phyloP scores from a whole-genome alignment of 2,888 invertebrate species.

The Dorcus parallelipipedus region DNA sequence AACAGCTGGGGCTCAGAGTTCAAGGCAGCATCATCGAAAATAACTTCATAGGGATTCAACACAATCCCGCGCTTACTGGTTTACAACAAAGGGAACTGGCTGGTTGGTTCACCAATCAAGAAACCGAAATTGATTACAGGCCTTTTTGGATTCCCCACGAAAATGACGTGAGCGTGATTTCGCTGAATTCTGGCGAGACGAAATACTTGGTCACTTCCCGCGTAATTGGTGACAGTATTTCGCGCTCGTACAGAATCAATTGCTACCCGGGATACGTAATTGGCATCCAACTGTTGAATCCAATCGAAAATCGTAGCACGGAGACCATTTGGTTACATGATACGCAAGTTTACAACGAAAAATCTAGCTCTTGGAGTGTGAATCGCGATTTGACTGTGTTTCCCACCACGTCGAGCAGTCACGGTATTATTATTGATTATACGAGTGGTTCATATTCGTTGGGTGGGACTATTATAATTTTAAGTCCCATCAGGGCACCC shows the following conservation, averaged over 20 bases:
- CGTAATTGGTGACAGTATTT: slow-evolving; percentile 55
- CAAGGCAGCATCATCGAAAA: slow-evolving; percentile 75
- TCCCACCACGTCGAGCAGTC: slow-evolving; percentile 83
- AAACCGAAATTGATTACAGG: slow-evolving; percentile 70
- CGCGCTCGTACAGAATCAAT: slow-evolving; percentile 59
- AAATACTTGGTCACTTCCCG: slow-evolving; percentile 76
- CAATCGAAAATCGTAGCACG: slow-evolving; percentile 82
- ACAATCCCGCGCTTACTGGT: slow-evolving; percentile 83
- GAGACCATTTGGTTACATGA: slow-evolving; percentile 81
- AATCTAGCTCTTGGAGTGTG: slow-evolving; percentile 71
- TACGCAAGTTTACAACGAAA: slow-evolving; percentile 63
- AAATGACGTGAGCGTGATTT: slow-evolving; percentile 55
- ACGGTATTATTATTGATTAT: slow-evolving; percentile 75
- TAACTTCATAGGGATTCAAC: slow-evolving; percentile 88
- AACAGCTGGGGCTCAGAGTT: slow-evolving; percentile 81
- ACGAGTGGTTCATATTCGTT: slow-evolving; percentile 73
- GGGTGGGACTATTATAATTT: slow-evolving; percentile 77
- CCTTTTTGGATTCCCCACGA: slow-evolving; percentile 69
- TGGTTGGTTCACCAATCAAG: slow-evolving; percentile 79
- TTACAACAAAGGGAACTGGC: slow-evolving; percentile 86
- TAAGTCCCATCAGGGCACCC: slow-evolving; percentile 72
- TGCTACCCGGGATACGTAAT: slow-evolving; percentile 82
- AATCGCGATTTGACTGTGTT: slow-evolving; percentile 84
- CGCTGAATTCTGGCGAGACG: slow-evolving; percentile 70
- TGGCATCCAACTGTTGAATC: slow-evolving; percentile 86